Evolutionary conservation across 1,140 invertebrate species (phyloP).

Genomic region (Halesus radiatus): DNA sequence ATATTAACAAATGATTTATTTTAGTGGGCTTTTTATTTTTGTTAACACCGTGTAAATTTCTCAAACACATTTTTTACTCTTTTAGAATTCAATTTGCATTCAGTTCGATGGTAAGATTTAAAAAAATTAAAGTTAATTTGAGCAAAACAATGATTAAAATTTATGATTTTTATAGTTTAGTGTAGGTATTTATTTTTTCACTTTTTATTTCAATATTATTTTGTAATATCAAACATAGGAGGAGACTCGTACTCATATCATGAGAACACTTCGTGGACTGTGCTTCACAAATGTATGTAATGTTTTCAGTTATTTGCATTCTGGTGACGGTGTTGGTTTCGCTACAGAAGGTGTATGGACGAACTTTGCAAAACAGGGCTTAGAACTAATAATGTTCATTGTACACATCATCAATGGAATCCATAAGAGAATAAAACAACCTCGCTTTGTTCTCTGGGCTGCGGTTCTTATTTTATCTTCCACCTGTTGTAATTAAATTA

Average conservation of each 20-base stretch:
- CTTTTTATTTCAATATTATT: constrained; percentile 36
- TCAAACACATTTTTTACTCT: constrained; percentile 14
- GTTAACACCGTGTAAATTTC: constrained; percentile 12
- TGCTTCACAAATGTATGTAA: constrained; percentile 57
- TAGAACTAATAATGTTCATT: constrained; percentile 39
- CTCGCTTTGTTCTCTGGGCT: too few relatives aligned
- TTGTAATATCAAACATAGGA: constrained; percentile 53
- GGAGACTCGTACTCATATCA: constrained; percentile 49
- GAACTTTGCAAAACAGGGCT: constrained; percentile 40
- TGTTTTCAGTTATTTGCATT: constrained; percentile 54
- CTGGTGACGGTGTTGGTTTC: constrained; percentile 53
- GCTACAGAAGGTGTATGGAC: constrained; percentile 48
- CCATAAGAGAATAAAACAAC: too few relatives aligned
- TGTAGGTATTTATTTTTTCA: constrained; percentile 4
- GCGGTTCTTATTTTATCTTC: too few relatives aligned
- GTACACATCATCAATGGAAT: background rate
- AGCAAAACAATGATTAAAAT: background rate
- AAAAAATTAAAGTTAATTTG: too few relatives aligned
- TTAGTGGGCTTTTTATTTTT: constrained; percentile 13
- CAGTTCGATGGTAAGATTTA: too few relatives aligned
- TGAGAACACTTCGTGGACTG: constrained; percentile 55
- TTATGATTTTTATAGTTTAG: background rate
- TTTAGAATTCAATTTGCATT: background rate
- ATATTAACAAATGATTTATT: constrained; percentile 24
- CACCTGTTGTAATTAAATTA: too few relatives aligned